A percentile compares a stretch with the other conserved stretches of the same genome.
Evolutionary conservation across 2,113 vertebrate species (phyloP).

Genomic region (Panthera uncia): DNA sequence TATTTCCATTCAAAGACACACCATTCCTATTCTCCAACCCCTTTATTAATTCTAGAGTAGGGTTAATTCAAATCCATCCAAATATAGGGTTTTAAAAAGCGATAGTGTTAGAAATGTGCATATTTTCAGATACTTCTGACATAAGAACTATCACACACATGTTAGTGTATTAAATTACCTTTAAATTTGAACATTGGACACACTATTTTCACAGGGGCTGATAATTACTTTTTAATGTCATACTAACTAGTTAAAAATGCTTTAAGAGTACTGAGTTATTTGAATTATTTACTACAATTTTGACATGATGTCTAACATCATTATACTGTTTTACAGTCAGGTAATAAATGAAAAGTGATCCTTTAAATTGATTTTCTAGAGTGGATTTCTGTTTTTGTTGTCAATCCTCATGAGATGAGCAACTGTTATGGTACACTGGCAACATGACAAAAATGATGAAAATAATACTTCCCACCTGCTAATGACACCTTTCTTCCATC

Average conservation of each 20-base stretch:
- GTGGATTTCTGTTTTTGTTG: background rate
- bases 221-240: background rate
- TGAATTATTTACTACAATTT: background rate
- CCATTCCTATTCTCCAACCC: no score
- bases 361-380: slow-evolving; percentile 31
- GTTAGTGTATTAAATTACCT: background rate
- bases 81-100: background rate
- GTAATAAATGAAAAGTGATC: slow-evolving; percentile 41
- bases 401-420: background rate
- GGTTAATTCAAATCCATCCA: background rate
- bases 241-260: background rate
- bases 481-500: slow-evolving; percentile 21
- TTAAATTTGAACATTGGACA: background rate
- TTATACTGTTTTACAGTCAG: background rate
- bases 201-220: background rate
- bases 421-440: slow-evolving; percentile 5
- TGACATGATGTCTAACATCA: background rate
- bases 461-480: slow-evolving; percentile 18
- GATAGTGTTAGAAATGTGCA: background rate
- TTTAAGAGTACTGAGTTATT: background rate
- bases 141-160: background rate
- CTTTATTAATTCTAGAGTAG: background rate
- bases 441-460: background rate
- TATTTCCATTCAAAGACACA: background rate
- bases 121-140: background rate